Conservation (phyloP, 2,797 vertebrate genomes). For the Perodicticus potto region DNA sequence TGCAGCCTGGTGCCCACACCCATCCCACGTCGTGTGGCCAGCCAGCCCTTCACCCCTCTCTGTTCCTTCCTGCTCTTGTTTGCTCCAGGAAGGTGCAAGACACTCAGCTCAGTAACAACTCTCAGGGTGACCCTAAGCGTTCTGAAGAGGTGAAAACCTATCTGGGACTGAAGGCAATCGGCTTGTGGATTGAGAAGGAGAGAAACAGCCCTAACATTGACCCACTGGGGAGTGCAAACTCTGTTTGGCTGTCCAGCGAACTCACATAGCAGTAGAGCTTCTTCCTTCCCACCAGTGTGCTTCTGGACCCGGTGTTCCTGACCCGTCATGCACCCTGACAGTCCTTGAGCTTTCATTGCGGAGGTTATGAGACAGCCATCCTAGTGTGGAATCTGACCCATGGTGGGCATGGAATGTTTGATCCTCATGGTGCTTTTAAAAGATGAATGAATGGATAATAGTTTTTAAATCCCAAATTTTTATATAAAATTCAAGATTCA, state of each 20-base stretch:
- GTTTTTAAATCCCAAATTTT: neutral
- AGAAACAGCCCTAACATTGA: neutral
- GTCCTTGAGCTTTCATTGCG: neutral
- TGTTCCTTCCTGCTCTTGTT: neutral
- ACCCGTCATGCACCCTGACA: rapidly evolving
- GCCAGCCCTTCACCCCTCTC: too few species aligned
- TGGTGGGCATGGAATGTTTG: neutral
- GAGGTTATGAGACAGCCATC: neutral
- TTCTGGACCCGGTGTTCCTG: neutral
- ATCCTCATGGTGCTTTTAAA: neutral
- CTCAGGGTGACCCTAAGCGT: neutral
- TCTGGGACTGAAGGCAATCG: neutral
- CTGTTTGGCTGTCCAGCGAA: neutral
- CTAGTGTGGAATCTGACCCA: neutral
- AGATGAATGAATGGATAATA: neutral
- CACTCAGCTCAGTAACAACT: neutral
- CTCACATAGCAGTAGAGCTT: neutral
- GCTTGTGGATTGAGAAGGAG: neutral
- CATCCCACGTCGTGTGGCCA: too few species aligned
- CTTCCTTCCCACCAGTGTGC: too few species aligned
- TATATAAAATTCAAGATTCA: neutral
- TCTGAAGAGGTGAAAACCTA: neutral
- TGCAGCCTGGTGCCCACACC: too few species aligned
- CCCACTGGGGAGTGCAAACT: neutral
- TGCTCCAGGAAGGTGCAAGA: neutral